phyloP scores from a whole-genome alignment of 1,140 invertebrate genomes.

The Lerema accius region DNA sequence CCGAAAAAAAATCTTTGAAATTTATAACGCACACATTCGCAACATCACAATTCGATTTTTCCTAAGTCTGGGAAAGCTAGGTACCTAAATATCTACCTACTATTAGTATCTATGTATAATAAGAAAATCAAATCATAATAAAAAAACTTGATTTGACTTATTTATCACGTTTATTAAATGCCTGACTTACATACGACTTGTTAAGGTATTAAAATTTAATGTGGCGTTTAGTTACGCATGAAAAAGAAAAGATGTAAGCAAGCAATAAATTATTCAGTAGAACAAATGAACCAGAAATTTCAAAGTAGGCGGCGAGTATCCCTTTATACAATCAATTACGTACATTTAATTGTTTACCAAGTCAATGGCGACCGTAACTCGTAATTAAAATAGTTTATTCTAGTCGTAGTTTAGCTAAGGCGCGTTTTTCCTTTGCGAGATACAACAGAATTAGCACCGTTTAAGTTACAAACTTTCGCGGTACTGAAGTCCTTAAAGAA shows the following conservation, averaged over 20 bases:
- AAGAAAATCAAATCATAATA: too few relatives aligned
- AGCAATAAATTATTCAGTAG: constrained; percentile 47
- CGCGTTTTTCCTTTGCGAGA: constrained; percentile 57
- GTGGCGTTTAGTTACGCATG: constrained; percentile 29
- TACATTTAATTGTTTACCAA: constrained; percentile 56
- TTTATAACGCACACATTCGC: too few relatives aligned
- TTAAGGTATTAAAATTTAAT: constrained; percentile 9
- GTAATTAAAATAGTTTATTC: constrained; percentile 73
- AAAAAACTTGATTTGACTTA: too few relatives aligned
- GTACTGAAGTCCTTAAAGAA: too few relatives aligned
- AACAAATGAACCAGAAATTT: constrained; percentile 55
- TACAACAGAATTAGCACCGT: constrained; percentile 35
- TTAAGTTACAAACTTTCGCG: constrained; percentile 10
- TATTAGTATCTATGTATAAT: too few relatives aligned
- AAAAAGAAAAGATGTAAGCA: constrained; percentile 31
- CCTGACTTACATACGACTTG: background rate
- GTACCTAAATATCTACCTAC: too few relatives aligned
- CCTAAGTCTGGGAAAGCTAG: too few relatives aligned
- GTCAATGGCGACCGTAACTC: constrained; percentile 51
- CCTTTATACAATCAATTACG: constrained; percentile 60
- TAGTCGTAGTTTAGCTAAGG: constrained; percentile 52
- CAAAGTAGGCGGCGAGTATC: constrained; percentile 38
- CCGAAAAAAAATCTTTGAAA: too few relatives aligned
- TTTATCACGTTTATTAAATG: too few relatives aligned
- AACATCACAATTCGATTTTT: too few relatives aligned